These are phyloP conservation scores for Amblyjoppa proteus DNA, from an alignment of 2,888 invertebrate species.

Conservation along the genomic window DNA sequence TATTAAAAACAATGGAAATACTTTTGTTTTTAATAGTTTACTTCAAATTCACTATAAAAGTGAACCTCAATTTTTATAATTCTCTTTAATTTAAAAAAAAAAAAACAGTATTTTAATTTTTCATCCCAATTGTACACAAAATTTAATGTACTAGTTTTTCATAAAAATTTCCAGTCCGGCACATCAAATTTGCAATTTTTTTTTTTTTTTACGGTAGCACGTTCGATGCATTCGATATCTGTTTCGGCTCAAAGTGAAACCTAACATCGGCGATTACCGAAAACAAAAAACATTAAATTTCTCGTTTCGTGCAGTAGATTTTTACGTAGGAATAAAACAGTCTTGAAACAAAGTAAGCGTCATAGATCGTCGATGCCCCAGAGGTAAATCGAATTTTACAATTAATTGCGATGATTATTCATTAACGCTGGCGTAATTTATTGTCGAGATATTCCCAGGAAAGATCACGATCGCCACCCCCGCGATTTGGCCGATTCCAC, in stretches of 20 bases:
- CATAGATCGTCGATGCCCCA: conserved; percentile 5
- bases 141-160: too few relatives aligned
- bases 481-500: conserved; percentile 28
- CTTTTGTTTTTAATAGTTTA: too few relatives aligned
- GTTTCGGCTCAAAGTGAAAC: not conserved
- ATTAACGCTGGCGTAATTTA: conserved; percentile 34
- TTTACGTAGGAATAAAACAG: not conserved
- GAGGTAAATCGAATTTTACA: conserved; percentile 23
- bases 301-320: not conserved
- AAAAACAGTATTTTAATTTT: too few relatives aligned
- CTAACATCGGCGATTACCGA: not conserved
- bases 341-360: not conserved
- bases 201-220: too few relatives aligned
- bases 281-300: not conserved
- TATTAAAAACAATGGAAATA: too few relatives aligned
- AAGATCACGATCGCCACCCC: conserved; percentile 8
- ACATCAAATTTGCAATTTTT: too few relatives aligned
- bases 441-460: conserved; percentile 35
- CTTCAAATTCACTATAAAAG: too few relatives aligned
- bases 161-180: too few relatives aligned
- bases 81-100: too few relatives aligned
- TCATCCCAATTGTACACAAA: too few relatives aligned
- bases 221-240: not conserved
- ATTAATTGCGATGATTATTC: conserved; percentile 35
- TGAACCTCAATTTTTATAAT: too few relatives aligned